phyloP scores from a whole-genome alignment of 1,140 invertebrate species.

The Drosophila punjabiensis region DNA sequence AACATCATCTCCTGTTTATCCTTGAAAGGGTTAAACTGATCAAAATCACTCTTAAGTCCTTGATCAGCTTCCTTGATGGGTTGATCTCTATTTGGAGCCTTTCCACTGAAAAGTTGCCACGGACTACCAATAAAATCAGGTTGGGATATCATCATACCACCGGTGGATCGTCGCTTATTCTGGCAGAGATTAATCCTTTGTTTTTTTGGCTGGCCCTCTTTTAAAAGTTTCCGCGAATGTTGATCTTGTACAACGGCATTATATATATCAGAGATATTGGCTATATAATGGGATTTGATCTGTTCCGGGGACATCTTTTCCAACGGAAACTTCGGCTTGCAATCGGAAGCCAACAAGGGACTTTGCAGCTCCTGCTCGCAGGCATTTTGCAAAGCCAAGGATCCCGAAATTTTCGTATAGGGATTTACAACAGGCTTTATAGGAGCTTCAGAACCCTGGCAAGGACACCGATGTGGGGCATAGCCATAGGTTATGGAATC shows the following conservation, averaged over 20 bases:
- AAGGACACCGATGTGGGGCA: conserved; percentile 25
- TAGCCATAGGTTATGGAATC: conserved; percentile 37
- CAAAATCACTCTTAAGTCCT: neutral
- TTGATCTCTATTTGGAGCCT: neutral
- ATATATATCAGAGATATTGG: conserved; percentile 15
- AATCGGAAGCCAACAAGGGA: neutral
- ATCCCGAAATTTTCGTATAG: neutral
- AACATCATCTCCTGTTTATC: neutral
- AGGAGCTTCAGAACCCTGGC: neutral
- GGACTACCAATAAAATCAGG: neutral
- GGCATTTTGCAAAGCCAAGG: conserved; percentile 10
- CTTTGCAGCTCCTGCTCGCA: neutral
- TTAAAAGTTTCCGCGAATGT: neutral
- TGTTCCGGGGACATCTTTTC: neutral
- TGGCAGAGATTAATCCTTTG: conserved; percentile 6
- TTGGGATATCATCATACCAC: conserved; percentile 20
- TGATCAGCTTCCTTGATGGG: neutral
- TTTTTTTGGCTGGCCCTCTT: neutral
- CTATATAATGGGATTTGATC: neutral
- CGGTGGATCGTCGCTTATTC: neutral
- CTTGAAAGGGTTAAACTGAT: neutral
- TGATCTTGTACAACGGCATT: conserved; percentile 12
- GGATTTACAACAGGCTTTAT: neutral
- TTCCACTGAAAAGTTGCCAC: neutral
- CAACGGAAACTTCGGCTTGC: neutral